Percentiles rank a stretch among this genome's conserved stretches.
Conservation (phyloP, 2,888 invertebrate species). For the Hirtodrosophila alboralis region DNA sequence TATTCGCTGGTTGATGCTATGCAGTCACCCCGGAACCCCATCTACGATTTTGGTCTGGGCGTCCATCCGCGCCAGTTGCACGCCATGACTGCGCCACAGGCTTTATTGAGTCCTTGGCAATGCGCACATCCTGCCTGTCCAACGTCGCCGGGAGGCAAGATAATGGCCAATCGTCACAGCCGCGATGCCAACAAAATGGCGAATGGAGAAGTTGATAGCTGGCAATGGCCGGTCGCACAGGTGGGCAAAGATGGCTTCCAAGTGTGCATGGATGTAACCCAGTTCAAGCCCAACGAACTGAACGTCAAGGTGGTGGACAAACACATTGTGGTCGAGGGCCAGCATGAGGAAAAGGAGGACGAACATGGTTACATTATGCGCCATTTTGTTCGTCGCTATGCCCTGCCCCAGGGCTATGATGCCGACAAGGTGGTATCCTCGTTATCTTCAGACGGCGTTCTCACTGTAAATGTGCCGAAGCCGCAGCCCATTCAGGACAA, state of each 20-base stretch:
- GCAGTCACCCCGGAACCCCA: constrained; percentile 36
- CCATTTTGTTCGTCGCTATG: constrained; percentile 90
- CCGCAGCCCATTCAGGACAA: constrained; percentile 84
- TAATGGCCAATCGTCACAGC: constrained; percentile 40
- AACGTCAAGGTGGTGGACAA: constrained; percentile 91
- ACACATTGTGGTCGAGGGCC: constrained; percentile 89
- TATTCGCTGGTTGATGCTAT: constrained; percentile 59
- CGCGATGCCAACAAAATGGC: constrained; percentile 41
- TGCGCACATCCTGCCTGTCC: constrained; percentile 49
- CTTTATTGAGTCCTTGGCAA: constrained; percentile 52
- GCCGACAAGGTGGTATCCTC: constrained; percentile 89
- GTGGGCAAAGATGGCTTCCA: constrained; percentile 88
- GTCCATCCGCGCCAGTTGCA: constrained; percentile 64
- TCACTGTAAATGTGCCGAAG: constrained; percentile 88
- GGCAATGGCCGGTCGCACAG: constrained; percentile 34
- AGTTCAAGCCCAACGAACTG: constrained; percentile 92
- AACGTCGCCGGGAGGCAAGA: constrained; percentile 41
- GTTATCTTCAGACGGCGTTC: constrained; percentile 90
- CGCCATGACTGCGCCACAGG: constrained; percentile 9
- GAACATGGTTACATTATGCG: constrained; percentile 90
- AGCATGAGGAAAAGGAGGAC: constrained; percentile 90
- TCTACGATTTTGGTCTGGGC: constrained; percentile 77
- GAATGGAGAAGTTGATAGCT: constrained; percentile 15
- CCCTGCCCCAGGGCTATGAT: constrained; percentile 90
- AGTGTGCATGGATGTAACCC: constrained; percentile 90